Base-by-base conservation (phyloP, 2,113 vertebrate genomes). In the Cryptotis parvus region DNA sequence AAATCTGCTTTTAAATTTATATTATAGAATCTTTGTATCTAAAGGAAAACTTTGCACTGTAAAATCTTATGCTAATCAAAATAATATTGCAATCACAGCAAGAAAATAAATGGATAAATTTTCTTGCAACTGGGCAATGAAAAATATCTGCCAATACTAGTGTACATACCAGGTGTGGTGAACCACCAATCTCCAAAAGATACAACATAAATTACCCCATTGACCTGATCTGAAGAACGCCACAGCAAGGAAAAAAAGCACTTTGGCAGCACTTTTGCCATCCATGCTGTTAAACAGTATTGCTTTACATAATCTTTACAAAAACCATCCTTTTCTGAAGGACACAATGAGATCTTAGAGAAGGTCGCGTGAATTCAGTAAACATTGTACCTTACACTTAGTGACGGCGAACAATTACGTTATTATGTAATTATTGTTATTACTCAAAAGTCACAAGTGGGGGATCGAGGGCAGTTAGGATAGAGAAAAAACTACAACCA, bases 1-100 rank as follows among this genome's bases (percentile, higher is more conserved):
- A 15, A 70, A 80, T 7, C 31, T 81, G 37, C 27, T 58, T 82
- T 81, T 55, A 84, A n/a, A 81, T 85, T 33, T 68, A 41, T 76
- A 31, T n/a, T n/a, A 66, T 1, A 73, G 69, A 35, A 68, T 66
- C 14, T 70, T 75, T 76, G 77, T 1, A 61, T 76, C 58, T 77
- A 85, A 55, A 70, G 33, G 26, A 61, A 41, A 89, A 88, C 16
- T 72, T 75, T 73, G 14, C 3, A 49, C 35, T 55, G 7, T 45
- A 41, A 78, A 5, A 29, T 77, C 85, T 89, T 68, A 69, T 2
- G 27, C 2, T 79, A 76, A 27, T 83, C 20, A 58, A 91, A 80
- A 70, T 31, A 85, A 43, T 72, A 52, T 0, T 39, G 31, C 41
- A 27, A 41, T 58, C 77, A n/a, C 1, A 72, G 43, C 22, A 91